Evolutionary conservation across 2,113 vertebrate species (phyloP), one percentile per base, ranked within the genome.

Genomic region (Microtus pennsylvanicus): DNA sequence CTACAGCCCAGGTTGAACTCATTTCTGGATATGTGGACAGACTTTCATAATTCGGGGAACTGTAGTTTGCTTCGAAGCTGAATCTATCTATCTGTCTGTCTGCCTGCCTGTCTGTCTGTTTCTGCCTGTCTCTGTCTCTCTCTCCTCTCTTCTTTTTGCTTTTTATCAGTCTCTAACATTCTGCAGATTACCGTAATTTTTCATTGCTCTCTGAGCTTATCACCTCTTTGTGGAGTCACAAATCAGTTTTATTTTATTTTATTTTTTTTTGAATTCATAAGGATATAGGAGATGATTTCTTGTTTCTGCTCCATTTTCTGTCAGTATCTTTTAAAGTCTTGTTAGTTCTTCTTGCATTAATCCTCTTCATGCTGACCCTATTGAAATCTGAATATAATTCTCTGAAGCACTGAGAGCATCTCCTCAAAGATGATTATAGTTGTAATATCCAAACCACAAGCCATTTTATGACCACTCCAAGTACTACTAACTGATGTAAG

Each of bases 341-440:
- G 21, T 89, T 52, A 81, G 80, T 77, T 63, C n/a, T 94, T 94
- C 91, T 95, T 67, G 61, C 38, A 76, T 28, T 85, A 69, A 95
- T 52, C 12, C 22, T 87, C 13, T 81, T 95, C 47, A 47, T 76
- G 7, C 42, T 95, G 81, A 91, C 58, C 61, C 28, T 81, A 87
- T 93, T 96, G 33, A 98, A 86, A 80, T 94, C 65, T 92, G 24
- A 94, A 94, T 80, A 94, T 55, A 96, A 95, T 96, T 96, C 94
- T 97, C 81, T 91, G 75, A 38, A 50, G 77, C 75, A 91, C 52
- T 76, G 52, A 89, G 30, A 2, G 17, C 75, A 45, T 94, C 96
- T 97, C 81, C 69, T 97, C 65, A 65, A 88, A 92, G 83, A 91
- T 97, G 75, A 97, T 75, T 95, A 86, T 74, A 96, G 88, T 93